These are phyloP conservation scores for Whitmania pigra DNA, from an alignment of 1,140 invertebrate species.

Conservation along the genomic window DNA sequence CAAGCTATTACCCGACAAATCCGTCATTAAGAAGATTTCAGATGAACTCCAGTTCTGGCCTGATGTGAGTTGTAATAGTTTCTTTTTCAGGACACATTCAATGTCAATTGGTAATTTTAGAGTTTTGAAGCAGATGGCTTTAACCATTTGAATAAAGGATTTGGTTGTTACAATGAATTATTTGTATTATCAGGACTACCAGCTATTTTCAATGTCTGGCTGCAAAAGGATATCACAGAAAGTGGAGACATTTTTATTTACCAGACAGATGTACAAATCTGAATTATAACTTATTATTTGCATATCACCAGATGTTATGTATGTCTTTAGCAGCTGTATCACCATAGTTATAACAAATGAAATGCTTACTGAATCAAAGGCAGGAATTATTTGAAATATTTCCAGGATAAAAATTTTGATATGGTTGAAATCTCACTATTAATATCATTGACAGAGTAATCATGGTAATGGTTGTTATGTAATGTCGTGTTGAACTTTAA, in stretches of 20 bases:
- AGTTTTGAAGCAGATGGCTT: not conserved
- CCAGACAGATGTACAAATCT: too few relatives aligned
- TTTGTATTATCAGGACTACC: not conserved
- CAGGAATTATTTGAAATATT: too few relatives aligned
- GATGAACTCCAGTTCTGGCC: slow-evolving; percentile 43
- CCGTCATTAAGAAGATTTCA: slow-evolving; percentile 30
- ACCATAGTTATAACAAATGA: too few relatives aligned
- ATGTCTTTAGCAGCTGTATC: too few relatives aligned
- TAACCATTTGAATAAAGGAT: not conserved
- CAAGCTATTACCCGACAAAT: slow-evolving; percentile 17
- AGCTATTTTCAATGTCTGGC: slow-evolving; percentile 45
- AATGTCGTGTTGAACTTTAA: too few relatives aligned
- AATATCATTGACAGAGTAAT: too few relatives aligned
- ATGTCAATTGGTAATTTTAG: not conserved
- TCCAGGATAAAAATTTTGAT: too few relatives aligned
- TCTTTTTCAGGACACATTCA: not conserved
- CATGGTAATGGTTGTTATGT: too few relatives aligned
- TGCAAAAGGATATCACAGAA: slow-evolving; percentile 47
- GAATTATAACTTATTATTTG: too few relatives aligned
- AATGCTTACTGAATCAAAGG: too few relatives aligned
- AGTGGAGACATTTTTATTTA: slow-evolving; percentile 32
- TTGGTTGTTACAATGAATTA: not conserved
- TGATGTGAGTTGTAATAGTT: slow-evolving; percentile 27
- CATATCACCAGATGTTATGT: too few relatives aligned
- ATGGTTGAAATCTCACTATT: too few relatives aligned